Percentiles rank a stretch among this genome's conserved stretches.
Evolutionary conservation across 2,888 invertebrate genomes (phyloP).

Genomic region (Oithona nana): DNA sequence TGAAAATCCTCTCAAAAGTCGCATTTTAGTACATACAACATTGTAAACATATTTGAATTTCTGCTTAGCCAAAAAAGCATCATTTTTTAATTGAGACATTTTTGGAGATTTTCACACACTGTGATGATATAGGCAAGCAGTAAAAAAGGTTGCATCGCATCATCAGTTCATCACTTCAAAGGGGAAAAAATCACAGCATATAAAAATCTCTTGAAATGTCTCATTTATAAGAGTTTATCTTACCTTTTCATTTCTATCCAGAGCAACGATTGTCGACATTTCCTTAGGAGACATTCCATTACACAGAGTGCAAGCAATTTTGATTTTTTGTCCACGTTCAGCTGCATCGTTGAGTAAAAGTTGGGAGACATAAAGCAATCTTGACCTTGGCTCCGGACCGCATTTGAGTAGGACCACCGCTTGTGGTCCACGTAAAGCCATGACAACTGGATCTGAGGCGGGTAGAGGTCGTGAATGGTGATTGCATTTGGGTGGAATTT

Average conservation of each 20-base stretch:
- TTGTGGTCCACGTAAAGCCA: neutral
- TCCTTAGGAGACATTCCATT: neutral
- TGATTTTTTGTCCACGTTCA: neutral
- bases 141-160: too few species aligned
- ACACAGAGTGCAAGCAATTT: neutral
- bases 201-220: too few species aligned
- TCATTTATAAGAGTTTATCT: neutral
- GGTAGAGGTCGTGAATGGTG: too few species aligned
- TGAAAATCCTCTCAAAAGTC: too few species aligned
- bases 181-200: too few species aligned
- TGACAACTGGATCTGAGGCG: neutral
- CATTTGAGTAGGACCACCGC: neutral
- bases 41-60: too few species aligned
- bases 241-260: conserved; percentile 43
- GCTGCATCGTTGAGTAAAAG: neutral
- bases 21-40: too few species aligned
- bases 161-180: too few species aligned
- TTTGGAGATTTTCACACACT: too few species aligned
- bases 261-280: conserved; percentile 60
- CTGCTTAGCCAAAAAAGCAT: neutral
- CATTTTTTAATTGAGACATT: too few species aligned
- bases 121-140: too few species aligned
- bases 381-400: neutral
- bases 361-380: neutral
- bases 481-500: neutral